Evolutionary conservation across 2,888 invertebrate species (phyloP), one percentile per base, ranked within the genome.

Genomic region (Drosophila melanosoma): DNA sequence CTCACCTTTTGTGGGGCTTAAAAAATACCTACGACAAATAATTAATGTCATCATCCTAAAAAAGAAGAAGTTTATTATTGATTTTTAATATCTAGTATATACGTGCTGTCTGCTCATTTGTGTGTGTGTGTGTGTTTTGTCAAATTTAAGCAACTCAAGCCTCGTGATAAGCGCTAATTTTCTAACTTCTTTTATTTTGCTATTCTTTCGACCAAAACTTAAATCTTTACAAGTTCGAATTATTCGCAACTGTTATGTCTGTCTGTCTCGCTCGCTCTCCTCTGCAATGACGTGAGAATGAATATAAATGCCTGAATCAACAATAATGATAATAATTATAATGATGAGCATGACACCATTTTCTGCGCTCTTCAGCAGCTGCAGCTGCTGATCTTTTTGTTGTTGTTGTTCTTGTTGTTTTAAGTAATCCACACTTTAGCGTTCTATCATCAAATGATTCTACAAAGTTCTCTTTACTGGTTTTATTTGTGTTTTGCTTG

Each of bases 331-430:
- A 60, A 58, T 63, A 58, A 63, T 69, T 60, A 53, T 64, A 61
- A 80, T 68, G 53, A 84, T 67, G 69, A 57, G 65, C 76, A 76
- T 82, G 82, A 71, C 79, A 82, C 74, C 72, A 73, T 79, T 79
- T 69, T 70, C 81, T 40, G 29, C 23, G 26, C 58, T 58, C 26
- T 20, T 56, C 36, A 45, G 32, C 45, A 7, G 20, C 42, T 7
- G 38, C 17, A 17, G 42, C 12, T 1, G 12, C 20, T 45, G 3
- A 17, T 32, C 1, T 42, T 52, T 38, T 66, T 59, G 40, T 53
- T 48, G 54, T 67, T 52, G 48, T 38, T n/a, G n/a, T n/a, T n/a
- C n/a, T n/a, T 45, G 53, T 57, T 54, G 29, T 62, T 60, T 51
- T 62, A 62, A 81, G 72, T 83, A 77, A 76, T 54, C 63, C 67